Conservation (phyloP, 1,140 invertebrate genomes). For the Formica selysi region DNA sequence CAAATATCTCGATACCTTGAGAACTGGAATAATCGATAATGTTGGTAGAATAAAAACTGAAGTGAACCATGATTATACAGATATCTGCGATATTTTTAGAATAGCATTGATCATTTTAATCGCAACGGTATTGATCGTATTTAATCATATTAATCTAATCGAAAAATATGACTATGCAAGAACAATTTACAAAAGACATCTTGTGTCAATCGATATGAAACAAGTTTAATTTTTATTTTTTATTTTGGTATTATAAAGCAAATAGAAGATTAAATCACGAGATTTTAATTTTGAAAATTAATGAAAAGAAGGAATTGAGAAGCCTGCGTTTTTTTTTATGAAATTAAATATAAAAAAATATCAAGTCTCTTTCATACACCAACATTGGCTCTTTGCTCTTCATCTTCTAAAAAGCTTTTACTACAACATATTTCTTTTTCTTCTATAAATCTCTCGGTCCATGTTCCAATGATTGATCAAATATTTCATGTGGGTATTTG, state of each 20-base stretch:
- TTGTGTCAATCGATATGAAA: constrained; percentile 1
- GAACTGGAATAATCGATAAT: constrained; percentile 11
- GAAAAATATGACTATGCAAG: constrained; percentile 2
- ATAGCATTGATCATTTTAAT: neutral
- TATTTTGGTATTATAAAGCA: neutral
- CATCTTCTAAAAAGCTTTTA: neutral
- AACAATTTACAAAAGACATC: neutral
- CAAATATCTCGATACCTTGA: neutral
- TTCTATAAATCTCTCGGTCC: neutral
- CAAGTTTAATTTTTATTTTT: neutral
- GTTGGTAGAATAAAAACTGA: neutral
- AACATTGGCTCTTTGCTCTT: neutral
- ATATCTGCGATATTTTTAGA: neutral
- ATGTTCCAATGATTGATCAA: constrained; percentile 32
- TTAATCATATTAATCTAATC: neutral
- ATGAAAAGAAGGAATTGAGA: neutral
- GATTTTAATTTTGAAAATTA: neutral
- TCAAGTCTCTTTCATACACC: neutral
- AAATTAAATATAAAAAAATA: neutral
- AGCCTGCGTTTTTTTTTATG: neutral
- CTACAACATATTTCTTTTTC: constrained; percentile 1
- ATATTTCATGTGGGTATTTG: constrained; percentile 31
- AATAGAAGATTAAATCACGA: neutral
- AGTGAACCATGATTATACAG: neutral
- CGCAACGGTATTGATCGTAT: neutral